These are phyloP conservation scores for Steatornis caripensis DNA, from an alignment of 2,113 vertebrate genomes.

Conservation along the genomic window DNA sequence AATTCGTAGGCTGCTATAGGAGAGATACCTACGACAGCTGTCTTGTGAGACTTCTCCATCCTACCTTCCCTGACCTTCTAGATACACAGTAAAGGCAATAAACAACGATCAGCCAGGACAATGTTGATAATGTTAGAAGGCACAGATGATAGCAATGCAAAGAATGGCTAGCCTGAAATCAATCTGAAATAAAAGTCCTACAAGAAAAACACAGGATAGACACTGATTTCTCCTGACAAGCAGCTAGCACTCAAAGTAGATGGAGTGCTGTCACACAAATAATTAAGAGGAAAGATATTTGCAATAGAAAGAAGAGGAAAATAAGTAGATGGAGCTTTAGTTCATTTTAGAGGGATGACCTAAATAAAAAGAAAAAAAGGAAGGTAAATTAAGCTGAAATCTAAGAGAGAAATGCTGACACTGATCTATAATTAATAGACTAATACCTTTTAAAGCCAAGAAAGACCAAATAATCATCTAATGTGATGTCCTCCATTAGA, in stretches of 20 bases:
- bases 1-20: neutral
- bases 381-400: constrained; percentile 9
- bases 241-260: neutral
- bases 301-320: neutral
- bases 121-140: neutral
- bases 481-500: neutral
- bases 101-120: neutral
- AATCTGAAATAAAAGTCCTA: neutral
- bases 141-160: neutral
- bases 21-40: neutral
- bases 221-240: neutral
- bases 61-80: neutral
- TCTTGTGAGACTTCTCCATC: neutral
- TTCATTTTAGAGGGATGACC: neutral
- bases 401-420: neutral
- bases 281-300: neutral
- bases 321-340: neutral
- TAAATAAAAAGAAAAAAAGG: neutral
- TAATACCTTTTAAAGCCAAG: neutral
- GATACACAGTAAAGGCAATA: neutral
- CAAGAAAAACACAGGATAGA: neutral
- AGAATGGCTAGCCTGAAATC: neutral
- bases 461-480: neutral
- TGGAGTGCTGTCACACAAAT: neutral
- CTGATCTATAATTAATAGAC: neutral